Evolutionary conservation across 1,140 invertebrate species (phyloP).

Genomic region (Platyscapa corneri): DNA sequence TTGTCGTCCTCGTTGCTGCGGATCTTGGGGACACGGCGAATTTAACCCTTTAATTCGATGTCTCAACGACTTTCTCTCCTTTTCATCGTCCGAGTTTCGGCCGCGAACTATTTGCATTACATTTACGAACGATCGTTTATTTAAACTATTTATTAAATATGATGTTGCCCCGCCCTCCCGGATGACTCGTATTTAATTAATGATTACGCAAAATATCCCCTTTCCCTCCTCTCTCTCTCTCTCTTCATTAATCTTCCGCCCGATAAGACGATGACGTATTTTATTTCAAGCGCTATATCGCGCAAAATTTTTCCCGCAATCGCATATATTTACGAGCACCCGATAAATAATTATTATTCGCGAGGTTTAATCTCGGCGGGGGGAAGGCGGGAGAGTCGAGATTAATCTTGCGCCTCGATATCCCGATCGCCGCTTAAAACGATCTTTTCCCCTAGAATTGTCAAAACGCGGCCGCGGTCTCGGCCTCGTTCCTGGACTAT

Average conservation of each 20-base stretch:
- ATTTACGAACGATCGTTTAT: too few species aligned
- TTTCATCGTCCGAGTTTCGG: too few species aligned
- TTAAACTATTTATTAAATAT: too few species aligned
- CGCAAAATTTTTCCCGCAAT: neutral
- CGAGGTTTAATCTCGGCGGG: neutral
- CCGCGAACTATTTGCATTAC: too few species aligned
- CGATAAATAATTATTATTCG: neutral
- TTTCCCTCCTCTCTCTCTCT: too few species aligned
- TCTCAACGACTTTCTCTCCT: too few species aligned
- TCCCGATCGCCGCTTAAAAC: neutral
- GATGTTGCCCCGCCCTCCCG: neutral
- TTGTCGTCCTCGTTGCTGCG: too few species aligned
- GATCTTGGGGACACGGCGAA: too few species aligned
- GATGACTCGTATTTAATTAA: neutral
- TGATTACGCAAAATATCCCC: neutral
- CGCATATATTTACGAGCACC: neutral
- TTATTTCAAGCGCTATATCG: neutral
- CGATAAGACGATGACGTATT: conserved; percentile 1
- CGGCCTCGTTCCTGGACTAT: neutral
- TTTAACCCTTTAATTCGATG: too few species aligned
- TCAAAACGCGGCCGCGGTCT: neutral
- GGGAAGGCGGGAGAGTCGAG: neutral
- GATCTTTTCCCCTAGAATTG: neutral
- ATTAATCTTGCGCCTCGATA: neutral
- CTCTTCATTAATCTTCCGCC: neutral